These are phyloP conservation scores for Anguilla rostrata DNA, from an alignment of 2,113 vertebrate genomes.

Conservation along the genomic window DNA sequence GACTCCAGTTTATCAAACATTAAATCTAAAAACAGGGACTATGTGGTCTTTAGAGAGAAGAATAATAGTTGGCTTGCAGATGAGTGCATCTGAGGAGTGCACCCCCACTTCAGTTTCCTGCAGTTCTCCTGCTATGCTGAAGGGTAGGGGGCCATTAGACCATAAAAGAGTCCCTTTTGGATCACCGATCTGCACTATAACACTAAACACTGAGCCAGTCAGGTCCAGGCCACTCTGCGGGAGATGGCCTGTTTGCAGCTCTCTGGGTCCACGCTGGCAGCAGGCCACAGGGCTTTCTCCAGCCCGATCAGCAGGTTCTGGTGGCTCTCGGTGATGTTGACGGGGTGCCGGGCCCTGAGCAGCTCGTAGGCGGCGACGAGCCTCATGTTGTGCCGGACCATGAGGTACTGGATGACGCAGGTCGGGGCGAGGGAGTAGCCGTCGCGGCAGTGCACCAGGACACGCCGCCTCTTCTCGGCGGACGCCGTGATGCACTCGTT, in stretches of 20 bases:
- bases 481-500: constrained; percentile 74
- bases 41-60: not conserved
- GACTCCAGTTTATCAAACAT: not conserved
- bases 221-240: constrained; percentile 75
- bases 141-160: not conserved
- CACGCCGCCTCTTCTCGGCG: constrained; percentile 67
- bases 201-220: constrained; percentile 34
- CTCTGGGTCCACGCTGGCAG: constrained; percentile 54
- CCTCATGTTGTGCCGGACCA: constrained; percentile 76
- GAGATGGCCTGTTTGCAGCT: constrained; percentile 76
- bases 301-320: constrained; percentile 74
- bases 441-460: constrained; percentile 75
- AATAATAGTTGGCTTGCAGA: not conserved
- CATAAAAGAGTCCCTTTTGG: not conserved
- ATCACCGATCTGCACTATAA: not conserved
- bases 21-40: not conserved
- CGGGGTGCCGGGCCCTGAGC: constrained; percentile 64
- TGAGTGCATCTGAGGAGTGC: not conserved
- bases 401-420: constrained; percentile 74
- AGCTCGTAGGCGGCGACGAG: constrained; percentile 75
- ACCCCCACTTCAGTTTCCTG: not conserved
- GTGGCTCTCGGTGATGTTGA: constrained; percentile 74
- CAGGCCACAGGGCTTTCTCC: constrained; percentile 70
- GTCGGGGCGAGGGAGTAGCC: constrained; percentile 73
- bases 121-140: not conserved